Percentiles rank a stretch among this genome's conserved stretches.
These are phyloP conservation scores for Phymatocera aterrima DNA, from an alignment of 2,888 invertebrate species.

Conservation along the genomic window DNA sequence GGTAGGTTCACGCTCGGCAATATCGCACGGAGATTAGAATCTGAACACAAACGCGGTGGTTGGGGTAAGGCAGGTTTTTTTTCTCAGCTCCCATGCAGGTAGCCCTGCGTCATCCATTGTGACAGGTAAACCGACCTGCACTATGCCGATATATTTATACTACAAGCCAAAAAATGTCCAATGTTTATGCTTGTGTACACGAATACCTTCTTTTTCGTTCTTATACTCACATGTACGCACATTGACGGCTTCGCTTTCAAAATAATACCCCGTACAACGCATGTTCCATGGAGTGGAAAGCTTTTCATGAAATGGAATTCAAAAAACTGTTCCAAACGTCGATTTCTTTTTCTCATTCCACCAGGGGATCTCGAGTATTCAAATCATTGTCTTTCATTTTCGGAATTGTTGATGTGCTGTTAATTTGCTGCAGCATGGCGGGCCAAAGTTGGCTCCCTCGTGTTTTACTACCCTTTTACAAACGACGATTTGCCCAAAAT, in stretches of 20 bases:
- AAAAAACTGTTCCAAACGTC: background rate
- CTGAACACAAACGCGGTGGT: slow-evolving; percentile 35
- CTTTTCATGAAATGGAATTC: background rate
- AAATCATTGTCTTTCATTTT: background rate
- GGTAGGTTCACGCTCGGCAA: slow-evolving; percentile 31
- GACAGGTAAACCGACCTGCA: slow-evolving; percentile 31
- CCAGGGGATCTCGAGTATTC: background rate
- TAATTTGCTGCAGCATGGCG: background rate
- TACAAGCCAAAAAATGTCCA: slow-evolving; percentile 8
- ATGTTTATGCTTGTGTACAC: slow-evolving; percentile 22
- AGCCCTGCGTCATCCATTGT: slow-evolving; percentile 36
- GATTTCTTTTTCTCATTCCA: background rate
- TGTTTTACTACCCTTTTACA: background rate
- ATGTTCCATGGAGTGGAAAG: background rate
- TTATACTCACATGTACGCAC: background rate
- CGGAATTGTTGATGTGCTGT: background rate
- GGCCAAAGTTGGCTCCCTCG: background rate
- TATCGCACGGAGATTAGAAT: slow-evolving; percentile 42
- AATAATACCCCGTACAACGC: background rate
- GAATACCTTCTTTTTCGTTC: background rate
- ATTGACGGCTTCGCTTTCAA: background rate
- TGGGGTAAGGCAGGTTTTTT: background rate
- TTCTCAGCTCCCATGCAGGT: slow-evolving; percentile 40
- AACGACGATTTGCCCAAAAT: slow-evolving; percentile 53
- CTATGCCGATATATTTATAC: background rate